phyloP scores from a whole-genome alignment of 2,797 vertebrate species.

The Mareca strepera region DNA sequence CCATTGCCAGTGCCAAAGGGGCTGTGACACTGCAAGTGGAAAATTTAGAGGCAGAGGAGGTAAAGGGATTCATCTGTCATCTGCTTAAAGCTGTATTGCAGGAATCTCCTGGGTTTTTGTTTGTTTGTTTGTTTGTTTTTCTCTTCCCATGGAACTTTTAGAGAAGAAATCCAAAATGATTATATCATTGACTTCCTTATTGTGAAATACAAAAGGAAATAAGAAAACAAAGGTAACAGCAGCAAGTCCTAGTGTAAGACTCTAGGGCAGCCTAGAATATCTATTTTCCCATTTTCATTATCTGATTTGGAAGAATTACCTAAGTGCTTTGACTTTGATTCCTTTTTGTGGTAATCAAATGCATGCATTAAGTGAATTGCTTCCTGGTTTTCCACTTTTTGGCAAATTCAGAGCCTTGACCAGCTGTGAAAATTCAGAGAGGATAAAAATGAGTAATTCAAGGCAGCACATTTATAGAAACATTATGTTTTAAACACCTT shows the following conservation, averaged over 20 bases:
- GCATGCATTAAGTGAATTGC: accelerated
- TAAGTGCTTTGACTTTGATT: not conserved
- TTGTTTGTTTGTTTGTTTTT: too few species aligned
- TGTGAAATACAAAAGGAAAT: not conserved
- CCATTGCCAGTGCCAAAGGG: not conserved
- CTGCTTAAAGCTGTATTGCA: not conserved
- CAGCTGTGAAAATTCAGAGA: not conserved
- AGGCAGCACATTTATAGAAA: not conserved
- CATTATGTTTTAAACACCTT: not conserved
- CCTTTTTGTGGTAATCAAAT: not conserved
- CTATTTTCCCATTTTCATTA: not conserved
- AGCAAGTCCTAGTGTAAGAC: not conserved
- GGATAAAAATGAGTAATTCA: not conserved
- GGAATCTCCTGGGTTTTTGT: too few species aligned
- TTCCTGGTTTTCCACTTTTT: not conserved
- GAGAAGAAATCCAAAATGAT: not conserved
- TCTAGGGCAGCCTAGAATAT: not conserved
- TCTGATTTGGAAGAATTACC: not conserved
- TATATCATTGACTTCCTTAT: not conserved
- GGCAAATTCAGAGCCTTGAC: not conserved
- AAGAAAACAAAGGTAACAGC: not conserved
- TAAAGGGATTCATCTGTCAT: too few species aligned
- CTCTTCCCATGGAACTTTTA: not conserved
- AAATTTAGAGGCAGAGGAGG: not conserved
- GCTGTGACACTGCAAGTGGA: not conserved